Evolutionary conservation across 2,113 vertebrate genomes (phyloP).

Genomic region (Romanogobio albipinnatus): DNA sequence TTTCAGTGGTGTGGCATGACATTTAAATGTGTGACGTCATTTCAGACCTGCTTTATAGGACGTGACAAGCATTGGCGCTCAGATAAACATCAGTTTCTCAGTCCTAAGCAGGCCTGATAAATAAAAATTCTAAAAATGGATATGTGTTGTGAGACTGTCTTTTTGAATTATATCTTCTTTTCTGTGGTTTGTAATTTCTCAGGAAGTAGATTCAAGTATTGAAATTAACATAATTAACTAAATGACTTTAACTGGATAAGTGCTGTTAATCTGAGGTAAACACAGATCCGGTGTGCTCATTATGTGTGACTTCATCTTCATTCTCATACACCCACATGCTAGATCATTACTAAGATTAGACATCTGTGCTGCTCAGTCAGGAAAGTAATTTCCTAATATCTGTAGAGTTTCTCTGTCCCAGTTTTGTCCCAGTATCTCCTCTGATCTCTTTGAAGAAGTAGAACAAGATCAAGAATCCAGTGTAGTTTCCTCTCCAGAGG

Average conservation of each 20-base stretch:
- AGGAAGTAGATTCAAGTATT: constrained; percentile 4
- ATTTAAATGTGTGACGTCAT: neutral
- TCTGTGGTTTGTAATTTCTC: neutral
- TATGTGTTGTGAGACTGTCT: neutral
- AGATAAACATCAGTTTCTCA: neutral
- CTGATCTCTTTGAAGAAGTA: constrained; percentile 9
- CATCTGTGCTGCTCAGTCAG: constrained; percentile 9
- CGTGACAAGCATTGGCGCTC: neutral
- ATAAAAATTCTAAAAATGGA: no score
- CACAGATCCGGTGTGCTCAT: neutral
- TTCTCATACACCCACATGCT: constrained; percentile 20
- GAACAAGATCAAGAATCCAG: constrained; percentile 12
- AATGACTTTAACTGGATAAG: constrained; percentile 59
- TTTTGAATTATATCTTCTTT: neutral
- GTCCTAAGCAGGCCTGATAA: neutral
- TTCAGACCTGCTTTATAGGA: neutral
- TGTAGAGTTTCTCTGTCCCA: neutral
- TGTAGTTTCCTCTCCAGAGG: neutral
- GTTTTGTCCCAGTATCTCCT: constrained; percentile 15
- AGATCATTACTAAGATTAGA: constrained; percentile 1
- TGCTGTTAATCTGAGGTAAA: constrained; percentile 36
- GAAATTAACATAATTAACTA: constrained; percentile 59
- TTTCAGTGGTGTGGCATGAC: constrained; percentile 12
- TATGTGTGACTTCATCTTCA: constrained; percentile 19
- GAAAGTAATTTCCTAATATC: constrained; percentile 3